These are phyloP conservation scores for Antennarius maculatus DNA, from an alignment of 2,797 vertebrate genomes.

Conservation along the genomic window DNA sequence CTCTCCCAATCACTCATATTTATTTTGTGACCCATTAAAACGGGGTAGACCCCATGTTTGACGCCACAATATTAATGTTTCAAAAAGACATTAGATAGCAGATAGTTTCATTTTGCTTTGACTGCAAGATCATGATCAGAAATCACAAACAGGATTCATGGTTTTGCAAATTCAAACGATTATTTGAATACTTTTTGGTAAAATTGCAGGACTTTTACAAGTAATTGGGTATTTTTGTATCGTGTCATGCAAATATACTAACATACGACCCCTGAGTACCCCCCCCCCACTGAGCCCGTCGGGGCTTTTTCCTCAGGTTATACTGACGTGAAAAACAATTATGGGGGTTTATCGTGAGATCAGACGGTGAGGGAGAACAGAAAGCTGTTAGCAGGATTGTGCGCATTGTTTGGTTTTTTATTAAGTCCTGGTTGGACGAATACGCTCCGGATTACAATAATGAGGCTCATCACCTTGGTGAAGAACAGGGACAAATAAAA, in stretches of 20 bases:
- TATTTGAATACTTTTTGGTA: background rate
- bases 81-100: background rate
- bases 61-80: background rate
- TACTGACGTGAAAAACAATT: slow-evolving; percentile 19
- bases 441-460: slow-evolving; percentile 64
- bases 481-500: slow-evolving; percentile 15
- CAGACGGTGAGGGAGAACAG: slow-evolving; percentile 49
- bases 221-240: background rate
- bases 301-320: background rate
- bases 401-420: slow-evolving; percentile 54
- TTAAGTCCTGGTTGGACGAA: slow-evolving; percentile 55
- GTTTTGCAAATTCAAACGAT: background rate
- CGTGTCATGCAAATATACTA: too few species aligned
- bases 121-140: background rate
- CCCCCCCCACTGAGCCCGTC: background rate
- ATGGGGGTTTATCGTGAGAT: slow-evolving; percentile 67
- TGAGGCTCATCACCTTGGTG: slow-evolving; percentile 61
- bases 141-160: background rate
- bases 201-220: background rate
- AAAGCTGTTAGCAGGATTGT: slow-evolving; percentile 48
- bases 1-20: background rate
- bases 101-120: background rate
- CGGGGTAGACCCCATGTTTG: background rate
- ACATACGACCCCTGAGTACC: background rate
- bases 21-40: background rate